Conservation (phyloP, 1,140 invertebrate genomes). For the Pseudomyrmex concolor region DNA sequence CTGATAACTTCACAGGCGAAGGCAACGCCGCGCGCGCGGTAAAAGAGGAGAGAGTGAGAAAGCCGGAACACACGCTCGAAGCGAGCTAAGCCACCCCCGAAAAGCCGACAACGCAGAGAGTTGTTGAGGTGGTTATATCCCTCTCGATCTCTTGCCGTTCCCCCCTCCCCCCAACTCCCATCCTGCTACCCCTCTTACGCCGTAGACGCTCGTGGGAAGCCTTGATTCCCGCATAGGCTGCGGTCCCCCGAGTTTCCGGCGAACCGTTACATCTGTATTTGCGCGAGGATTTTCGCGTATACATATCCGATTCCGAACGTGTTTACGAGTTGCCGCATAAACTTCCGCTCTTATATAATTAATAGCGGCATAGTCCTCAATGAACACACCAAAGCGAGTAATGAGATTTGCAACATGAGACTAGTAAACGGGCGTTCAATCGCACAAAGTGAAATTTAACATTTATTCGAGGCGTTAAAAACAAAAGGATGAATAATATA, state of each 20-base stretch:
- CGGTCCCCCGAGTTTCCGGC: slow-evolving; percentile 53
- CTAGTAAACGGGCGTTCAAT: not conserved
- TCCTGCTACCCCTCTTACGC: slow-evolving; percentile 44
- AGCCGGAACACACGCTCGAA: slow-evolving; percentile 62
- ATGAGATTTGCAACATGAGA: slow-evolving; percentile 33
- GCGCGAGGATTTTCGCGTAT: slow-evolving; percentile 30
- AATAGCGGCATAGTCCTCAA: slow-evolving; percentile 1
- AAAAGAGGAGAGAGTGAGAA: slow-evolving; percentile 66
- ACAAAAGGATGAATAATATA: not conserved
- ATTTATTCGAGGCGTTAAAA: too few species aligned
- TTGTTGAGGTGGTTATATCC: slow-evolving; percentile 69
- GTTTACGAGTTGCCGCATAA: slow-evolving; percentile 12
- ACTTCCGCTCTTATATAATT: slow-evolving; percentile 26
- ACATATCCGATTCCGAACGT: slow-evolving; percentile 28
- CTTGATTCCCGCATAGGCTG: slow-evolving; percentile 59
- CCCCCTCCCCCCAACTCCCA: slow-evolving; percentile 9
- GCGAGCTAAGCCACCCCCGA: slow-evolving; percentile 71
- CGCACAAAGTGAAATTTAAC: too few species aligned
- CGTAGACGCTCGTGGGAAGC: slow-evolving; percentile 57
- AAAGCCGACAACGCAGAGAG: slow-evolving; percentile 73
- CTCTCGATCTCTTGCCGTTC: slow-evolving; percentile 13
- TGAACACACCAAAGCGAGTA: not conserved
- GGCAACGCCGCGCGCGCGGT: slow-evolving; percentile 50
- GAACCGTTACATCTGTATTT: slow-evolving; percentile 30
- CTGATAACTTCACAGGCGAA: slow-evolving; percentile 77